phyloP scores from a whole-genome alignment of 2,113 vertebrate species.

The Tragelaphus buxtoni region DNA sequence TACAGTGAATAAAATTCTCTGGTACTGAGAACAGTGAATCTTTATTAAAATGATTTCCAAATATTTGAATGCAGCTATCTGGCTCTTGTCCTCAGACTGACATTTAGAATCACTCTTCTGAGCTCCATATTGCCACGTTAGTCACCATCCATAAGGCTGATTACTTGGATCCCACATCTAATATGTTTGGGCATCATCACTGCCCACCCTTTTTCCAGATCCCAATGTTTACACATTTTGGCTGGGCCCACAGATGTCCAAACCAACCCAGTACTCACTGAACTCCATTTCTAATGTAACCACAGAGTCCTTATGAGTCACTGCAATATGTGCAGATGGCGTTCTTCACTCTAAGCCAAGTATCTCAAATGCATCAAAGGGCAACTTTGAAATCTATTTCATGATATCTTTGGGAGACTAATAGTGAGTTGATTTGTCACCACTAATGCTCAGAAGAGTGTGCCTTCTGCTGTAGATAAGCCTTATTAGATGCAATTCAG shows the following conservation, averaged over 20 bases:
- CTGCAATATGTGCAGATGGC: background rate
- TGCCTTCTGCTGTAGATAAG: background rate
- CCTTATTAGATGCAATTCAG: background rate
- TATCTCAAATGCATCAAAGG: background rate
- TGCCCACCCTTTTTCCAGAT: background rate
- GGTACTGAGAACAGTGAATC: background rate
- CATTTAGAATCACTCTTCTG: background rate
- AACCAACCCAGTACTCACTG: background rate
- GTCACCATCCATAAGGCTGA: background rate
- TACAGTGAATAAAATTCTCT: background rate
- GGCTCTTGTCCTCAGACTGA: background rate
- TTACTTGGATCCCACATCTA: background rate
- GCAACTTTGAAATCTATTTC: background rate
- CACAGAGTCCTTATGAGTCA: background rate
- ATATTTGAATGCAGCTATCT: background rate
- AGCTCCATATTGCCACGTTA: background rate
- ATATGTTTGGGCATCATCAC: background rate
- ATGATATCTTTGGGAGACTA: background rate
- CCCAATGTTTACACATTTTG: background rate
- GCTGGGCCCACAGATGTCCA: fast-evolving
- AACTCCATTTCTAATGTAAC: background rate
- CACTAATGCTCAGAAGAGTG: background rate
- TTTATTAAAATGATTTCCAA: background rate
- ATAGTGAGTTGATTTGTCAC: background rate
- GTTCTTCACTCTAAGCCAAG: background rate